Evolutionary conservation across 92 coral and sea anemone species (phyloP), one percentile per base, ranked within the genome.

Genomic region (Parazoanthus darwini): DNA sequence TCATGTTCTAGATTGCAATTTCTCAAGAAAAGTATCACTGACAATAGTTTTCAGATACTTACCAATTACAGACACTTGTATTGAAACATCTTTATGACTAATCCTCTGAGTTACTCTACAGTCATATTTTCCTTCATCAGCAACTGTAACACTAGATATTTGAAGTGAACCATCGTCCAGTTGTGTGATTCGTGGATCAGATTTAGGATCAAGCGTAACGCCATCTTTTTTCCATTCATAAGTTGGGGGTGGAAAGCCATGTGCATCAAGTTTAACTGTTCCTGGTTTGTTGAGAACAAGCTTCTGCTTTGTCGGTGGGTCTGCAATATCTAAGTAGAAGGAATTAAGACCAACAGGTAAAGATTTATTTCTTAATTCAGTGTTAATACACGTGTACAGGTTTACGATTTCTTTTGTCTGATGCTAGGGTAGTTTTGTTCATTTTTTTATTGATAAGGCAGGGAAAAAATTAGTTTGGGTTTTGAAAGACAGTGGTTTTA

Each of bases 171-270:
- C 89, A 65, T 86, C 89, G 5, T 75, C 37, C 36, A n/a, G 73
- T 16, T 43, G 74, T 5, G 79, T 84, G 25, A 86, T 26, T 14
- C 76, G 81, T 1, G 58, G 43, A 15, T 78, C 82, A 58, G 48
- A 29, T 0, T 51, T 37, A 36, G 89, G 74, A n/a, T 75, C 6
- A 9, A 86, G 72, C 4, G 29, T 16, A 36, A 9, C 4, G 0
- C 59, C 82, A 43, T 86, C 26, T 29, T 86, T 86, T 76, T 76
- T 75, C 89, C 89, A 86, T n/a, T 1, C 18, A 76, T 37, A 86
- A 5, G 11, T 65, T 2, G 89, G 89, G 0, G 20, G 76, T 46
- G 89, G 89, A 75, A 76, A 86, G 5, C 89, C 89, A 14, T 59
- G 74, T 38, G 82, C 82, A 0, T 37, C 48, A 25, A 86, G 73